A percentile compares a stretch with the other conserved stretches of the same genome.
Evolutionary conservation across 2,113 vertebrate genomes (phyloP).

Genomic region (Hirundichthys speculiger): DNA sequence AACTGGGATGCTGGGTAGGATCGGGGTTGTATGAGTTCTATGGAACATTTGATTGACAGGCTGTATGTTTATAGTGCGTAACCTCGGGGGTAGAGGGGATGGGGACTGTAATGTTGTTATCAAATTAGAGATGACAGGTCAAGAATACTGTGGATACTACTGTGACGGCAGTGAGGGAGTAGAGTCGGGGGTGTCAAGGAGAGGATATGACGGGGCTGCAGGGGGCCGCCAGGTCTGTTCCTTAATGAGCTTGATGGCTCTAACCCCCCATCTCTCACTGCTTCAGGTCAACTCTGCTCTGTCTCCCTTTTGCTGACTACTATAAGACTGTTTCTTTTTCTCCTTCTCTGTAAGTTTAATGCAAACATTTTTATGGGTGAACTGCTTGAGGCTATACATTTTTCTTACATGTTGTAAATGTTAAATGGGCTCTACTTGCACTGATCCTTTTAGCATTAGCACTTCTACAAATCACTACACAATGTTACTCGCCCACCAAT

Average conservation of each 20-base stretch:
- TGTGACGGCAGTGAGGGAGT: slow-evolving; percentile 23
- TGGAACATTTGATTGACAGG: slow-evolving; percentile 47
- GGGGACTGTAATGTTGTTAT: slow-evolving; percentile 51
- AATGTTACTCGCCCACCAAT: neutral
- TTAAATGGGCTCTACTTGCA: too few relatives aligned
- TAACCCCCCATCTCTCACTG: slow-evolving; percentile 56
- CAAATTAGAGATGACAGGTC: slow-evolving; percentile 58
- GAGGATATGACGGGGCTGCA: slow-evolving; percentile 13
- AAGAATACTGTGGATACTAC: slow-evolving; percentile 46
- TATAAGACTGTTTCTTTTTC: slow-evolving; percentile 1
- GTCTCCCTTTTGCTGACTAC: slow-evolving; percentile 1
- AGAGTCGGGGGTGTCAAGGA: slow-evolving; percentile 9
- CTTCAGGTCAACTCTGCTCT: slow-evolving; percentile 26
- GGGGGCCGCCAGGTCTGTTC: slow-evolving; percentile 51
- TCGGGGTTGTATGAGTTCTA: neutral
- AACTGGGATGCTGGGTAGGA: neutral
- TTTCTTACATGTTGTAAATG: slow-evolving; percentile 24
- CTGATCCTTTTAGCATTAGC: too few relatives aligned
- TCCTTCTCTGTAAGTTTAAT: neutral
- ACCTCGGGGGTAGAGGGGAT: slow-evolving; percentile 13
- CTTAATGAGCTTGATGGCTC: slow-evolving; percentile 54
- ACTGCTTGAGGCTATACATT: neutral
- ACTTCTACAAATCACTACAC: too few relatives aligned
- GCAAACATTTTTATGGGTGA: neutral
- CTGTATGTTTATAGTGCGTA: slow-evolving; percentile 16